Evolutionary conservation across 2,113 vertebrate genomes (phyloP).

Genomic region (Melanerpes aurifrons): DNA sequence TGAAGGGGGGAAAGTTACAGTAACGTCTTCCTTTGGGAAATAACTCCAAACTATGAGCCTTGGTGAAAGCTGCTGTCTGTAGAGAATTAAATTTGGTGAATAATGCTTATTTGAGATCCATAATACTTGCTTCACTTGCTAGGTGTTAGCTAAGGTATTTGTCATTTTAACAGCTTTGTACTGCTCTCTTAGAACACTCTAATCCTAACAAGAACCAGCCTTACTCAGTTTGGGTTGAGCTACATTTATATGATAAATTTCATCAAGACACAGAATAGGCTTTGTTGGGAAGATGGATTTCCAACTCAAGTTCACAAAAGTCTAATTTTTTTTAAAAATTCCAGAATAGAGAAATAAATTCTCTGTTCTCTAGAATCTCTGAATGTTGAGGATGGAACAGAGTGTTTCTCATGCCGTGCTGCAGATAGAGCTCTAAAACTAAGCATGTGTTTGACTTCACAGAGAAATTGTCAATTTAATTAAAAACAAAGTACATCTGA

Average conservation of each 20-base stretch:
- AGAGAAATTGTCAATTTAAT: background rate
- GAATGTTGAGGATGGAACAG: background rate
- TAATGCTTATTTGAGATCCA: background rate
- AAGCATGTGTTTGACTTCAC: background rate
- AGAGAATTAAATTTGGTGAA: background rate
- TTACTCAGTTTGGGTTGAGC: background rate
- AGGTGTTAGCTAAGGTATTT: background rate
- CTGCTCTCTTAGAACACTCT: background rate
- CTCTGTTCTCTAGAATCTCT: background rate
- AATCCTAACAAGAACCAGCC: background rate
- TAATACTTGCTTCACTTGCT: background rate
- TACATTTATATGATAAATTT: background rate
- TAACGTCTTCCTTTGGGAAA: background rate
- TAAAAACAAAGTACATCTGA: background rate
- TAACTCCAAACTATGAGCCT: background rate
- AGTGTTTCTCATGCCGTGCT: background rate
- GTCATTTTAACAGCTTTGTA: background rate
- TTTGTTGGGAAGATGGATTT: background rate
- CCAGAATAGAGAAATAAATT: background rate
- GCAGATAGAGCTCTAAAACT: background rate
- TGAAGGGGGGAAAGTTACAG: background rate
- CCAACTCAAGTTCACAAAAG: background rate
- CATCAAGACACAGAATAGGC: background rate
- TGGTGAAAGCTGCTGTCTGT: background rate
- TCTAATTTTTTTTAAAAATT: background rate